phyloP scores from a whole-genome alignment of 2,888 invertebrate genomes.

The Ganaspis brasiliensis region DNA sequence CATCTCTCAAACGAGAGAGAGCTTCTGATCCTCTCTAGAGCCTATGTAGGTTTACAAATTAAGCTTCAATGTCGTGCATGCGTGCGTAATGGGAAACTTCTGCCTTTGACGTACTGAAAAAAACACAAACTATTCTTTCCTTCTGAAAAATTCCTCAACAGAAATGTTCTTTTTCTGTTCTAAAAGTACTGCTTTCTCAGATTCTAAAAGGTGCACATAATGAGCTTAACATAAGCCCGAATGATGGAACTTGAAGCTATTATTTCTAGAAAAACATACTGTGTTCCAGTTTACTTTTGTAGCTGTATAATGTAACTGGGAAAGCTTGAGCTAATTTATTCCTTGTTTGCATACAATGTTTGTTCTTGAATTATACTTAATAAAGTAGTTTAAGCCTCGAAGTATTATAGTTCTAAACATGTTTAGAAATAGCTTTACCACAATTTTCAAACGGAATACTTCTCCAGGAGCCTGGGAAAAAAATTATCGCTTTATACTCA shows the following conservation, averaged over 20 bases:
- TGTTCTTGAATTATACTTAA: not conserved
- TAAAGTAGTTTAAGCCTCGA: not conserved
- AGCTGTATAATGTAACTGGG: not conserved
- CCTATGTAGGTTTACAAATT: conserved; percentile 10
- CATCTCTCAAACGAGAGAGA: not conserved
- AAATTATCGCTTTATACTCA: too few relatives aligned
- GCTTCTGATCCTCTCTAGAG: not conserved
- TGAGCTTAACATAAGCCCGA: conserved; percentile 11
- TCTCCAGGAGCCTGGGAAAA: too few relatives aligned
- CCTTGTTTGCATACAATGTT: not conserved
- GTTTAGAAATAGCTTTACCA: too few relatives aligned
- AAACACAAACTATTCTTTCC: not conserved
- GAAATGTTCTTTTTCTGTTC: not conserved
- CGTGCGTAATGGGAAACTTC: not conserved
- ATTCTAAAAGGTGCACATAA: conserved; percentile 28
- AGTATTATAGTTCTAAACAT: too few relatives aligned
- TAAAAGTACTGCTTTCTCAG: not conserved
- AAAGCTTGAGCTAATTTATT: not conserved
- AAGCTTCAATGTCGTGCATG: not conserved
- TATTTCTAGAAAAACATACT: not conserved
- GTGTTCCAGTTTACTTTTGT: not conserved
- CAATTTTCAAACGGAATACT: too few relatives aligned
- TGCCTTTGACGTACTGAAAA: not conserved
- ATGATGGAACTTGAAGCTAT: conserved; percentile 15
- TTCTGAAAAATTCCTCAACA: not conserved